phyloP scores from a whole-genome alignment of 2,797 vertebrate genomes.

The Syngnathus acus region DNA sequence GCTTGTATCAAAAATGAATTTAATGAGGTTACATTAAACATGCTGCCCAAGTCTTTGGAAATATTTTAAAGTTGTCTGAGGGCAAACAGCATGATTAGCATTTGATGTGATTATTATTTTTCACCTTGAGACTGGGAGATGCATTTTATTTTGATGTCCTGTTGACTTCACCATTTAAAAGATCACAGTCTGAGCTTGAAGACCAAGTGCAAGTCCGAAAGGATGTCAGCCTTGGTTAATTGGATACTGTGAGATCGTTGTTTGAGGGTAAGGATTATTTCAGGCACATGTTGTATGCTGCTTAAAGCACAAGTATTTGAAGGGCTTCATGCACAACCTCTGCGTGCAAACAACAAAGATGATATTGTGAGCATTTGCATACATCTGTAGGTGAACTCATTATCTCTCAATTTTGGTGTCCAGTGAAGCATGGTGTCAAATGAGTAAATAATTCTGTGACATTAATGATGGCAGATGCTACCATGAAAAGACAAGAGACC shows the following conservation, averaged over 20 bases:
- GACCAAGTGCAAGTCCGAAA: conserved; percentile 3
- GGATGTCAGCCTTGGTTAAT: neutral
- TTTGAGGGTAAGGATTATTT: neutral
- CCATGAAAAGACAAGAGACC: too few species aligned
- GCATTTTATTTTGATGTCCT: neutral
- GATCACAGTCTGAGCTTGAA: neutral
- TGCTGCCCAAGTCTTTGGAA: neutral
- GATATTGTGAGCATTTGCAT: neutral
- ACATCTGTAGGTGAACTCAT: neutral
- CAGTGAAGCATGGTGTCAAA: neutral
- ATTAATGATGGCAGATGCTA: too few species aligned
- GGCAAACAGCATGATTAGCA: neutral
- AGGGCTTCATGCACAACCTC: neutral
- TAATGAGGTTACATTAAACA: neutral
- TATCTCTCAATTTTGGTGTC: neutral
- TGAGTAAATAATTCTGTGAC: too few species aligned
- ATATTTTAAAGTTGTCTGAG: neutral
- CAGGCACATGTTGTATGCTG: neutral
- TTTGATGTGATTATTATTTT: neutral
- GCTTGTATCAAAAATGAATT: neutral
- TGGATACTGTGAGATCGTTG: neutral
- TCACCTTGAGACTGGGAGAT: neutral
- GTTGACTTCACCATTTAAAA: neutral
- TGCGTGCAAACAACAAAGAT: neutral
- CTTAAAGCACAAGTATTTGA: neutral